Evolutionary conservation across 2,888 invertebrate genomes (phyloP).

Genomic region (Phengaris alcon): DNA sequence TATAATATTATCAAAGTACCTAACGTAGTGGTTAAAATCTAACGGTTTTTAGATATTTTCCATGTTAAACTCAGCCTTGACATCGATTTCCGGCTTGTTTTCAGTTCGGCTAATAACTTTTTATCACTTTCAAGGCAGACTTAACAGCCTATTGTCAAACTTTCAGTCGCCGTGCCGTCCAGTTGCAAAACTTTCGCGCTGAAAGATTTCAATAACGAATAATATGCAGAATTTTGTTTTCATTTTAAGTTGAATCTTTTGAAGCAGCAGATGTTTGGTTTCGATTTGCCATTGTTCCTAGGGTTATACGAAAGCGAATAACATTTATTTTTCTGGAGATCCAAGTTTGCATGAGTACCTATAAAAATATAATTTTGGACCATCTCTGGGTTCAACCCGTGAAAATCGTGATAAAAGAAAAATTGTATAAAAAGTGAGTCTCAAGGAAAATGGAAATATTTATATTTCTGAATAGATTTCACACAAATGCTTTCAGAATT

Average conservation of each 20-base stretch:
- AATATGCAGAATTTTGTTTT: slow-evolving; percentile 19
- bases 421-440: too few relatives aligned
- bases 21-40: too few relatives aligned
- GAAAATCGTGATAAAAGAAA: too few relatives aligned
- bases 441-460: too few relatives aligned
- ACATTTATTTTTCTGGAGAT: too few relatives aligned
- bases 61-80: neutral
- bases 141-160: slow-evolving; percentile 26
- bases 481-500: too few relatives aligned
- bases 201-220: slow-evolving; percentile 12
- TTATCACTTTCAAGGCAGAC: neutral
- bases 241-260: neutral
- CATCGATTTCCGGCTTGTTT: neutral
- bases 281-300: neutral
- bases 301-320: neutral
- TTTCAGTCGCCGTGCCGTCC: slow-evolving; percentile 23
- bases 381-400: too few relatives aligned
- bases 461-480: too few relatives aligned
- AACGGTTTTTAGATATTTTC: neutral
- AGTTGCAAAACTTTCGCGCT: slow-evolving; percentile 4
- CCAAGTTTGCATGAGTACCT: too few relatives aligned
- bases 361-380: too few relatives aligned
- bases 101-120: slow-evolving; percentile 1
- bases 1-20: too few relatives aligned
- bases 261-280: neutral